These are phyloP conservation scores for Physocephala rufipes DNA, from an alignment of 2,888 invertebrate species.

Conservation along the genomic window DNA sequence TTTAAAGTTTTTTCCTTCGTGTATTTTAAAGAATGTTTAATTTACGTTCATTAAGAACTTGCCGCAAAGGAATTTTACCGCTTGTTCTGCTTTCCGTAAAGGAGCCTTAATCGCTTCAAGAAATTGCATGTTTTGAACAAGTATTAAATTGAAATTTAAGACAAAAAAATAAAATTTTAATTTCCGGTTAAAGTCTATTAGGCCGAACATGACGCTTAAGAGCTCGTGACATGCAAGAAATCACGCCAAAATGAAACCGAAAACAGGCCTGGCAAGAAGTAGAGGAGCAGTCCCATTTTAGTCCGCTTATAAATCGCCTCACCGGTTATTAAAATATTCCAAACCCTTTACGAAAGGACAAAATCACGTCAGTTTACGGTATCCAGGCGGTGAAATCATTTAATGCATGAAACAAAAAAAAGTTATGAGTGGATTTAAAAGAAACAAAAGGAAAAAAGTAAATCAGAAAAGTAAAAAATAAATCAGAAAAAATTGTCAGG, in stretches of 20 bases:
- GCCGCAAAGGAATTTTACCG: too few relatives aligned
- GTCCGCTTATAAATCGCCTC: not conserved
- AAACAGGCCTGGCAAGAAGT: not conserved
- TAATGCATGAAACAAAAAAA: not conserved
- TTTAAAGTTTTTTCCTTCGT: not conserved
- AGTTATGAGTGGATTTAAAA: not conserved
- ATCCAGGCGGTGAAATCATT: not conserved
- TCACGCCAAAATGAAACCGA: not conserved
- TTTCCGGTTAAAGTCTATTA: conserved; percentile 26
- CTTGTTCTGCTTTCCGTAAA: too few relatives aligned
- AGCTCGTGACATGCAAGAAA: not conserved
- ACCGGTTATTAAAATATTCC: not conserved
- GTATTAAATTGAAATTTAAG: conserved; percentile 26
- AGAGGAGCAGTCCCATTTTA: not conserved
- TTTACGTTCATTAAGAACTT: too few relatives aligned
- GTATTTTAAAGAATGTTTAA: too few relatives aligned
- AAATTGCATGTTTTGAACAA: conserved; percentile 20
- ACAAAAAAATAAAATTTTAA: conserved; percentile 18
- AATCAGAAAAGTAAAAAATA: not conserved
- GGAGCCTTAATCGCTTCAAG: not conserved
- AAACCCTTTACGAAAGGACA: not conserved
- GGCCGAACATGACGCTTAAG: conserved; percentile 4
- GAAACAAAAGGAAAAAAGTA: conserved; percentile 9
- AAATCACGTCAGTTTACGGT: not conserved
- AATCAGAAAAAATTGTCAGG: not conserved